Evolutionary conservation across 92 coral and sea anemone species (phyloP).

Genomic region (Actinostola sp.): DNA sequence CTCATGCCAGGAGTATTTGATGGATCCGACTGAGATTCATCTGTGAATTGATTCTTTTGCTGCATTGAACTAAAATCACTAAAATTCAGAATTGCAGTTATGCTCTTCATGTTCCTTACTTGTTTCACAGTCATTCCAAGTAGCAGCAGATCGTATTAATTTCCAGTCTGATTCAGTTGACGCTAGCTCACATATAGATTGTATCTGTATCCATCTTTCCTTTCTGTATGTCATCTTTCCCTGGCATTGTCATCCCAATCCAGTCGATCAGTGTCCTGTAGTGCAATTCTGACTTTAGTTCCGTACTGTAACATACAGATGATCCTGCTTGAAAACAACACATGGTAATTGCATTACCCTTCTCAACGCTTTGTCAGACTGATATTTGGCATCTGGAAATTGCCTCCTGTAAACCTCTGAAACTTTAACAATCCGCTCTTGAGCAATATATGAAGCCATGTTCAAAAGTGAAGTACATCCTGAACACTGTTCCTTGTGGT

Average conservation of each 20-base stretch:
- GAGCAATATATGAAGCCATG: slow-evolving; percentile 45
- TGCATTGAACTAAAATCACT: background rate
- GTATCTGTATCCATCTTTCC: slow-evolving; percentile 41
- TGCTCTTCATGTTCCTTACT: background rate
- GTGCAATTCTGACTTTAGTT: background rate
- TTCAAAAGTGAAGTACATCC: slow-evolving; percentile 39
- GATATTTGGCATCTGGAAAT: slow-evolving; percentile 42
- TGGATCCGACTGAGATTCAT: slow-evolving; percentile 1
- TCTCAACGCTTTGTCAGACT: slow-evolving; percentile 65
- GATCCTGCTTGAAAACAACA: slow-evolving; percentile 37
- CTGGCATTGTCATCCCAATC: slow-evolving; percentile 51
- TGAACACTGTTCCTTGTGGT: slow-evolving; percentile 45
- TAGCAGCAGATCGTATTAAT: slow-evolving; percentile 50
- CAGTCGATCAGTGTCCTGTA: slow-evolving; percentile 24
- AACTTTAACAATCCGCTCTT: too few relatives aligned
- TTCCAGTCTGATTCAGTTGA: slow-evolving; percentile 50
- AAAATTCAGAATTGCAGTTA: background rate
- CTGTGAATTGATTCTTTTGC: background rate
- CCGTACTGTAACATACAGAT: slow-evolving; percentile 50
- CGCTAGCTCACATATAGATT: slow-evolving; percentile 56
- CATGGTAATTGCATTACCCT: slow-evolving; percentile 59
- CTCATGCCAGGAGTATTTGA: background rate
- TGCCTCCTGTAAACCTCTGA: slow-evolving; percentile 42
- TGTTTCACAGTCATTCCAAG: slow-evolving; percentile 31
- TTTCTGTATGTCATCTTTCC: background rate